These are phyloP conservation scores for Junonia oenone DNA, from an alignment of 2,888 invertebrate genomes.

Conservation along the genomic window DNA sequence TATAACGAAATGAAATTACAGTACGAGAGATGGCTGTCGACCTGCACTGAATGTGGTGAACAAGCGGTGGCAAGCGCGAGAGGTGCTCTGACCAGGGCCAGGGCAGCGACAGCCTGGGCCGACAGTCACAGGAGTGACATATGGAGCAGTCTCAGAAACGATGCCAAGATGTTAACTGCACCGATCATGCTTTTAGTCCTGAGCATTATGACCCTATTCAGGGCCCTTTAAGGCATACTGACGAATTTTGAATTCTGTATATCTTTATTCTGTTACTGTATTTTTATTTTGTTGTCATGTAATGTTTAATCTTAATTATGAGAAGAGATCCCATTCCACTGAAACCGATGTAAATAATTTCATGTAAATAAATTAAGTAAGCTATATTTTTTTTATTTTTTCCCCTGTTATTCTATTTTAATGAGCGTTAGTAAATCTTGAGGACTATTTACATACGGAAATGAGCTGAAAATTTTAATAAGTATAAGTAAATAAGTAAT, in stretches of 20 bases:
- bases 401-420: too few relatives aligned
- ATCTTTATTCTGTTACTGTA: too few relatives aligned
- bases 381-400: too few relatives aligned
- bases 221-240: background rate
- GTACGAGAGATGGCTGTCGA: slow-evolving; percentile 54
- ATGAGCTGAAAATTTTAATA: too few relatives aligned
- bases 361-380: background rate
- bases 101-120: slow-evolving; percentile 46
- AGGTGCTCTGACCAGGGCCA: slow-evolving; percentile 36
- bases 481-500: too few relatives aligned
- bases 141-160: slow-evolving; percentile 38
- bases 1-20: too few relatives aligned
- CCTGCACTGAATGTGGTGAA: slow-evolving; percentile 46
- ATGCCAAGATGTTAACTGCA: slow-evolving; percentile 35
- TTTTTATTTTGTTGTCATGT: background rate
- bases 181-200: slow-evolving; percentile 32
- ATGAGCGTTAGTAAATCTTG: too few relatives aligned
- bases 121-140: slow-evolving; percentile 47
- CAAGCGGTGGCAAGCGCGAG: slow-evolving; percentile 38
- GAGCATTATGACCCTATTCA: slow-evolving; percentile 5
- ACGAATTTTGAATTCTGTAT: too few relatives aligned
- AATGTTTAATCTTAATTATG: background rate
- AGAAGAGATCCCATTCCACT: slow-evolving; percentile 8
- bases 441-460: too few relatives aligned
- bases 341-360: slow-evolving; percentile 16